Evolutionary conservation across 2,113 vertebrate genomes (phyloP).

Genomic region (Neofelis nebulosa): DNA sequence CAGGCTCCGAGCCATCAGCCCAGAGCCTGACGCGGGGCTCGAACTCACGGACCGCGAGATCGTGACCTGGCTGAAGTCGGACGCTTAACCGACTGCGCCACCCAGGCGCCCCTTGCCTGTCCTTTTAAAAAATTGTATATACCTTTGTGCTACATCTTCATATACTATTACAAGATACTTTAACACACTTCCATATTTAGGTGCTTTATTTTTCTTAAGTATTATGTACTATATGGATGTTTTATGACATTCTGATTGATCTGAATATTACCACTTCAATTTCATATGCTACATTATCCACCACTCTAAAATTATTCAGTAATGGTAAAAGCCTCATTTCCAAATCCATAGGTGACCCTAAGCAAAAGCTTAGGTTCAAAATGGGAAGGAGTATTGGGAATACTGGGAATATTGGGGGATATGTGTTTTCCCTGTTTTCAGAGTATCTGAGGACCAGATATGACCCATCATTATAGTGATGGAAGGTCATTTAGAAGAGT

Average conservation of each 20-base stretch:
- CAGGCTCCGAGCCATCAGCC: too few relatives aligned
- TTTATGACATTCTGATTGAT: background rate
- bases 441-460: background rate
- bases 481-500: background rate
- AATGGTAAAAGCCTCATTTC: background rate
- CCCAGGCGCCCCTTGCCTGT: too few relatives aligned
- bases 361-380: background rate
- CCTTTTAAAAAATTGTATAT: background rate
- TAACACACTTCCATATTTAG: background rate
- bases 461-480: background rate
- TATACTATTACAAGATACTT: background rate
- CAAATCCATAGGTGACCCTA: background rate
- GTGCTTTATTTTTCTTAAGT: background rate
- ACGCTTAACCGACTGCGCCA: too few relatives aligned
- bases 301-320: background rate
- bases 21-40: too few relatives aligned
- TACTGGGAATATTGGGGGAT: background rate
- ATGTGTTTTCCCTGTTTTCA: background rate
- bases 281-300: background rate
- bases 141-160: background rate
- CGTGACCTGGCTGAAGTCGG: too few relatives aligned
- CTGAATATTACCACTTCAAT: background rate
- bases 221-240: background rate
- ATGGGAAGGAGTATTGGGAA: background rate
- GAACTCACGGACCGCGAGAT: too few relatives aligned